These are phyloP conservation scores for Spicauda simplicius DNA, from an alignment of 2,888 invertebrate species.

Conservation along the genomic window DNA sequence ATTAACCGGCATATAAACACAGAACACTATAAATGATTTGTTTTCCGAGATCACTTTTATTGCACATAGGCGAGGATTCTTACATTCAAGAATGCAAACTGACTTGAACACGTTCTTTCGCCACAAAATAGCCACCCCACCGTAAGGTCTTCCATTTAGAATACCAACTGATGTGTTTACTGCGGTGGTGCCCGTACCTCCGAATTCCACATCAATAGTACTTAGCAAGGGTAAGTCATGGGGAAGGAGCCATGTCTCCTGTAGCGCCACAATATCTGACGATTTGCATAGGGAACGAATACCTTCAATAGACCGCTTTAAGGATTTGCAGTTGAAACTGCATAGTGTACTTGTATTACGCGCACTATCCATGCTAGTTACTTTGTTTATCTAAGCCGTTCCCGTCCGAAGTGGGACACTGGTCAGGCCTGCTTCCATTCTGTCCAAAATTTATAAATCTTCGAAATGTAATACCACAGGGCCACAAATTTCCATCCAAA, in stretches of 20 bases:
- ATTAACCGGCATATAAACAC: constrained; percentile 14
- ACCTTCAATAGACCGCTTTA: constrained; percentile 31
- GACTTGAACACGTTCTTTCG: constrained; percentile 8
- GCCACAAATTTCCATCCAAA: too few species aligned
- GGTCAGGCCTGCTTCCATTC: too few species aligned
- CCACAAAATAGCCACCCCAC: constrained; percentile 34
- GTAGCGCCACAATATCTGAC: constrained; percentile 9
- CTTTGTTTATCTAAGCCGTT: too few species aligned
- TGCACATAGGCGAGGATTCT: not conserved
- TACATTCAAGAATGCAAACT: constrained; percentile 11
- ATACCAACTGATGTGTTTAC: constrained; percentile 30
- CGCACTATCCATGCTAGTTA: too few species aligned
- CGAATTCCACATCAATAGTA: constrained; percentile 15
- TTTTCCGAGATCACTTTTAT: not conserved
- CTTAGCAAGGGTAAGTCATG: constrained; percentile 21
- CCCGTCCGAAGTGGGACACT: too few species aligned
- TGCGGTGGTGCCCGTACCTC: constrained; percentile 18
- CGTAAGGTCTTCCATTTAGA: constrained; percentile 30
- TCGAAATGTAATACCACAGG: too few species aligned
- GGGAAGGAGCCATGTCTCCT: constrained; percentile 17
- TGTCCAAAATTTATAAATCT: too few species aligned
- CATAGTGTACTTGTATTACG: not conserved
- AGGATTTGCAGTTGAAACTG: constrained; percentile 41
- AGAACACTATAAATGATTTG: not conserved
- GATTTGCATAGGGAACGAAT: not conserved